Evolutionary conservation across 1,140 invertebrate species (phyloP).

Genomic region (Drosophila subobscura): DNA sequence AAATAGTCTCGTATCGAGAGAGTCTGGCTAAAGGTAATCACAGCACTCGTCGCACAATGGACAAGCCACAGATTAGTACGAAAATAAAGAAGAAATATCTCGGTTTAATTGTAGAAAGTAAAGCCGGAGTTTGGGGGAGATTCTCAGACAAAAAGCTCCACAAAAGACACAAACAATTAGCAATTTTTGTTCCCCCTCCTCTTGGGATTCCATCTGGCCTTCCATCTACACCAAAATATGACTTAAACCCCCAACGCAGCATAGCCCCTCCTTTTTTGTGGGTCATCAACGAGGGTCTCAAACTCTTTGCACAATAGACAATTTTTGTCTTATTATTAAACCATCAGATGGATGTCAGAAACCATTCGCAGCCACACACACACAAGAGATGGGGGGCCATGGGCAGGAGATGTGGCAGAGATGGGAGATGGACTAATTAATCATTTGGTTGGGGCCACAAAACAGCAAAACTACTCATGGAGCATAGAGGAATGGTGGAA

Average conservation of each 20-base stretch:
- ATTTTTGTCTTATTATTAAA: slow-evolving; percentile 77
- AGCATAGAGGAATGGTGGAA: slow-evolving; percentile 9
- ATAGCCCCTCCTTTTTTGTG: slow-evolving; percentile 12
- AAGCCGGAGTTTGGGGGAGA: neutral
- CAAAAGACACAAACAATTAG: slow-evolving; percentile 77
- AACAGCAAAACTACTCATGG: slow-evolving; percentile 35
- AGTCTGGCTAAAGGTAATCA: slow-evolving; percentile 28
- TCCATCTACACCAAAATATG: slow-evolving; percentile 45
- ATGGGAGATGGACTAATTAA: slow-evolving; percentile 61
- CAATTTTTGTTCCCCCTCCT: slow-evolving; percentile 25
- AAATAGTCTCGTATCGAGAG: slow-evolving; percentile 12
- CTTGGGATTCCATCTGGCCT: slow-evolving; percentile 13
- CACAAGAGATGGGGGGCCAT: neutral
- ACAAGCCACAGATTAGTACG: slow-evolving; percentile 21
- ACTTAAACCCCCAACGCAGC: slow-evolving; percentile 45
- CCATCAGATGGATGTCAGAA: slow-evolving; percentile 56
- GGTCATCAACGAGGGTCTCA: slow-evolving; percentile 43
- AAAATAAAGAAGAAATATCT: slow-evolving; percentile 46
- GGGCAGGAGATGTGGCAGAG: slow-evolving; percentile 1
- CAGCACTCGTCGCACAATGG: slow-evolving; percentile 29
- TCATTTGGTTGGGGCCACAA: slow-evolving; percentile 45
- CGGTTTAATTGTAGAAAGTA: slow-evolving; percentile 70
- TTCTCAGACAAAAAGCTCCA: slow-evolving; percentile 28
- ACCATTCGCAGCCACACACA: slow-evolving; percentile 49
- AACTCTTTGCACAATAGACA: slow-evolving; percentile 64